phyloP scores from a whole-genome alignment of 2,113 vertebrate species.

The Larimichthys polyactis region DNA sequence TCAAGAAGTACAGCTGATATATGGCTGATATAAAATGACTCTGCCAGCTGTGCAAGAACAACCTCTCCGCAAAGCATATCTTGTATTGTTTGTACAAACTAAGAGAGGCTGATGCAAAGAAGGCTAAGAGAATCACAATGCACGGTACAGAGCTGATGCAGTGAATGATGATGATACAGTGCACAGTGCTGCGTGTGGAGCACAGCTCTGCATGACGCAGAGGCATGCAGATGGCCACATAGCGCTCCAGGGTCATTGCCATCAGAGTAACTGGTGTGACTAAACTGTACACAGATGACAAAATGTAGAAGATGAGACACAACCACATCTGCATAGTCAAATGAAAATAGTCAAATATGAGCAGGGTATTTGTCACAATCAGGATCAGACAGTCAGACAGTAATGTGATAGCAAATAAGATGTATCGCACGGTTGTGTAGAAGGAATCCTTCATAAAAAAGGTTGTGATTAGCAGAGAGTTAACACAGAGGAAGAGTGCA shows the following conservation, averaged over 20 bases:
- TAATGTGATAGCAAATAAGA: constrained; percentile 68
- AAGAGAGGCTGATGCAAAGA: background rate
- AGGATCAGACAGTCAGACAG: constrained; percentile 61
- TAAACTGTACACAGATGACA: background rate
- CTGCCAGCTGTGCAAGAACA: constrained; percentile 48
- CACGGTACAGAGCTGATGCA: constrained; percentile 33
- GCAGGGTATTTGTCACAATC: constrained; percentile 19
- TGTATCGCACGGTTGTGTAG: constrained; percentile 62
- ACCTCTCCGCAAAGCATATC: constrained; percentile 21
- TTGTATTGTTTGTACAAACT: background rate
- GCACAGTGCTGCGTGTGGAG: constrained; percentile 24
- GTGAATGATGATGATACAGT: constrained; percentile 54
- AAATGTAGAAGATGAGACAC: constrained; percentile 32
- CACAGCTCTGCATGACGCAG: constrained; percentile 66
- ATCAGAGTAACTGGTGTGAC: constrained; percentile 64
- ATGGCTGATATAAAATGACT: too few relatives aligned
- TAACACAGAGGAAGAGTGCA: constrained; percentile 51
- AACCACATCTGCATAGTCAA: constrained; percentile 9
- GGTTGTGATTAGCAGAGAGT: constrained; percentile 45
- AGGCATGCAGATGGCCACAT: constrained; percentile 75
- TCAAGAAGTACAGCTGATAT: too few relatives aligned
- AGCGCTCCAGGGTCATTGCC: constrained; percentile 74
- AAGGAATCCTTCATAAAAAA: constrained; percentile 66
- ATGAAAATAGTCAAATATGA: background rate
- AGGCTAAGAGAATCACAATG: constrained; percentile 9